phyloP scores from a whole-genome alignment of 2,113 vertebrate genomes.

The Synchiropus splendidus region DNA sequence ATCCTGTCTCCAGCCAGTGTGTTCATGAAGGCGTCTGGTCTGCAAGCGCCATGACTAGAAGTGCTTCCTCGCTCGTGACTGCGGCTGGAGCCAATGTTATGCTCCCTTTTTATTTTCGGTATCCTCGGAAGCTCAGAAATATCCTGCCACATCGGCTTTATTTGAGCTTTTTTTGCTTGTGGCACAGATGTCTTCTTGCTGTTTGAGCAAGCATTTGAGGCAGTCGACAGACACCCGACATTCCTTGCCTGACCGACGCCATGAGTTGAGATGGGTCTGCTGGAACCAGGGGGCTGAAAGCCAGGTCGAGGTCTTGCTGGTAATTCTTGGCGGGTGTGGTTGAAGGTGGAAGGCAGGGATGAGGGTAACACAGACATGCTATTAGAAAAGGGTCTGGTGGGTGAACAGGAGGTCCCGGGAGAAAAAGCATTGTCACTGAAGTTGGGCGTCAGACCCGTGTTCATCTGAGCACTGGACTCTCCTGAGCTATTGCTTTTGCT shows the following conservation, averaged over 20 bases:
- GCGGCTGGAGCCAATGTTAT: slow-evolving; percentile 7
- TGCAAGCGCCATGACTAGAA: slow-evolving; percentile 28
- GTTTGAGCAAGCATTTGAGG: slow-evolving; percentile 30
- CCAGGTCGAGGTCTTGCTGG: slow-evolving; percentile 7
- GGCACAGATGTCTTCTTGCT: slow-evolving; percentile 17
- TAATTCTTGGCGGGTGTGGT: slow-evolving; percentile 23
- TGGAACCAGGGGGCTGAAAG: slow-evolving; percentile 44
- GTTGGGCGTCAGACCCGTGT: slow-evolving; percentile 19
- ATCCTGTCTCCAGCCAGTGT: slow-evolving; percentile 77
- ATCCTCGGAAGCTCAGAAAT: slow-evolving; percentile 84
- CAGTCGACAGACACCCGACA: slow-evolving; percentile 4
- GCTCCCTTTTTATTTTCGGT: slow-evolving; percentile 84
- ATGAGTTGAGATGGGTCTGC: slow-evolving; percentile 34
- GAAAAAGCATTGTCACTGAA: slow-evolving; percentile 37
- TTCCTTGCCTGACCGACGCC: slow-evolving; percentile 14
- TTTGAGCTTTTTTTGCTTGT: slow-evolving; percentile 44
- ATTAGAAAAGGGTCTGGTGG: slow-evolving; percentile 12
- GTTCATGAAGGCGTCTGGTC: slow-evolving; percentile 71
- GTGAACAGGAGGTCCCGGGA: slow-evolving; percentile 23
- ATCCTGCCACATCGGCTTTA: slow-evolving; percentile 70
- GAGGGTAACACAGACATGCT: slow-evolving; percentile 15
- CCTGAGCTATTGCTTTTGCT: slow-evolving; percentile 25
- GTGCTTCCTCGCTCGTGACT: slow-evolving; percentile 29
- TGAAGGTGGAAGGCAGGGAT: slow-evolving; percentile 13
- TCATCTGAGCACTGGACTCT: slow-evolving; percentile 20